Evolutionary conservation across 2,113 vertebrate species (phyloP).

Genomic region (Morone saxatilis): DNA sequence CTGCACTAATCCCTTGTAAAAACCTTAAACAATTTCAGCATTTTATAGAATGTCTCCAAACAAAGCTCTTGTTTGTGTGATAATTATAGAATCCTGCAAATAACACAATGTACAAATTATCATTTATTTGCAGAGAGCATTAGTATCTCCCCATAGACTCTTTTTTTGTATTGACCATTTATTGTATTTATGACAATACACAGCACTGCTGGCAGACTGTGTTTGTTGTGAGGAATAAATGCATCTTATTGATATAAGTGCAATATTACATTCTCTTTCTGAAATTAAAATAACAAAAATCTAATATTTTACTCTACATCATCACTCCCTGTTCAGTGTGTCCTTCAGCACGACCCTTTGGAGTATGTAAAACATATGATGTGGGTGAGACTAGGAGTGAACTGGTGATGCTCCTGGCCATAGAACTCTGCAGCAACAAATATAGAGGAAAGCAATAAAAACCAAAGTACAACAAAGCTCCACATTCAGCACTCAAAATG

Average conservation of each 20-base stretch:
- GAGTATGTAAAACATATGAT: background rate
- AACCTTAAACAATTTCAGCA: background rate
- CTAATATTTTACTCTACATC: background rate
- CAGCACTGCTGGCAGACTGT: background rate
- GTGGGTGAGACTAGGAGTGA: background rate
- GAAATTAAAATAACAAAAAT: background rate
- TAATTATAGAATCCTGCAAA: background rate
- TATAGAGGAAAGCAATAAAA: constrained; percentile 7
- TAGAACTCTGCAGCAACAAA: background rate
- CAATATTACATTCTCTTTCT: background rate
- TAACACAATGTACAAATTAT: background rate
- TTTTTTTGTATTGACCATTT: background rate
- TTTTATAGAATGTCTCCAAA: background rate
- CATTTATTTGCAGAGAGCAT: background rate
- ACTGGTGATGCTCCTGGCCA: background rate
- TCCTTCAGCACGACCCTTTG: background rate
- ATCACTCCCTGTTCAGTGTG: background rate
- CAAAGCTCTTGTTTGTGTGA: background rate
- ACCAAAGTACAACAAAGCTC: background rate
- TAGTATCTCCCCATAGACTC: background rate
- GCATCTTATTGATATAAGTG: background rate
- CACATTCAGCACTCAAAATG: background rate
- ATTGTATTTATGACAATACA: background rate
- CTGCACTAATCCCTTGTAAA: background rate
- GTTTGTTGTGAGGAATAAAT: constrained; percentile 14